These are phyloP conservation scores for Lytechinus pictus DNA, from an alignment of 35 echinoderm and acorn worm genomes.

Conservation along the genomic window DNA sequence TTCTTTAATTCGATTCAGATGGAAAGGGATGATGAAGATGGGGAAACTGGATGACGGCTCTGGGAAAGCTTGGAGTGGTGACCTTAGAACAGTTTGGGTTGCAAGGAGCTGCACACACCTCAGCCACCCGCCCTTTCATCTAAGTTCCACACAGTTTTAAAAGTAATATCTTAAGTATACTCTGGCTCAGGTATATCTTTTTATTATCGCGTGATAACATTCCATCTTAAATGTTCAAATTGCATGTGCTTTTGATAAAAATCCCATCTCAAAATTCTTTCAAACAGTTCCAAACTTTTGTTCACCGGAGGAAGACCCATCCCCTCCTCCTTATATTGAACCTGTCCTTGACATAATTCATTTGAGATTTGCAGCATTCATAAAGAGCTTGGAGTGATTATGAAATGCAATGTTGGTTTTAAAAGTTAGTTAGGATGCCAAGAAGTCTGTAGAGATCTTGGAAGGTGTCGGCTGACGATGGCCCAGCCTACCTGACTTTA, in stretches of 20 bases:
- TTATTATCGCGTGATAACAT: too few relatives aligned
- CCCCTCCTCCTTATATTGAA: background rate
- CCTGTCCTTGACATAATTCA: background rate
- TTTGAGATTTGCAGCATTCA: background rate
- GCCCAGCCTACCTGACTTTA: background rate
- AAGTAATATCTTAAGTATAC: too few relatives aligned
- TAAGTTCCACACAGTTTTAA: too few relatives aligned
- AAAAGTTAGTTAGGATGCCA: slow-evolving; percentile 2
- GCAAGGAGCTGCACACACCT: background rate
- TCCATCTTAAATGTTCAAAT: too few relatives aligned
- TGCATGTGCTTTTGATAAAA: background rate
- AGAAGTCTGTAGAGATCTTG: background rate
- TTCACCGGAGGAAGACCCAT: background rate
- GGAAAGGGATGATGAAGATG: background rate
- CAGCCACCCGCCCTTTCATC: background rate
- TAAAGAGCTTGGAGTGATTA: background rate
- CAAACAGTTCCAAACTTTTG: background rate
- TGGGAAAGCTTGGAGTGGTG: background rate
- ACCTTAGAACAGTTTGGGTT: background rate
- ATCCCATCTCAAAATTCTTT: background rate
- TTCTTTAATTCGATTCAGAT: slow-evolving; percentile 14
- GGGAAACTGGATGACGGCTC: background rate
- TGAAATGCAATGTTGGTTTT: background rate
- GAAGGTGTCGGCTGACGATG: background rate
- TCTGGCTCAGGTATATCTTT: too few relatives aligned